phyloP scores from a whole-genome alignment of 2,113 vertebrate species.

The Mormyrus iriodes region DNA sequence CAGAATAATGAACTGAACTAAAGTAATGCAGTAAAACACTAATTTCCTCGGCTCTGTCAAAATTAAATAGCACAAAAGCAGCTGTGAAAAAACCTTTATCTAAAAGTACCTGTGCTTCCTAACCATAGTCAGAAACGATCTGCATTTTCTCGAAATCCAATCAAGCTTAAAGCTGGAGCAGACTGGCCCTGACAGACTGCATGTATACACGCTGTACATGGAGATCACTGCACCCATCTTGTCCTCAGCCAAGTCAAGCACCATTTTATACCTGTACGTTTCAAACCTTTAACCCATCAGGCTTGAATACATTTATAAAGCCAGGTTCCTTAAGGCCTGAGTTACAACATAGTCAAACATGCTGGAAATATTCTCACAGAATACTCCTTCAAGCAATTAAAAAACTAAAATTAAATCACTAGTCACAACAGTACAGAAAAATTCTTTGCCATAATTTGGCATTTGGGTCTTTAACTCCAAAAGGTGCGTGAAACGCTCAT shows the following conservation, averaged over 20 bases:
- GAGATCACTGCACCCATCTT: background rate
- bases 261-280: conserved; percentile 20
- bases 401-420: background rate
- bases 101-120: conserved; percentile 1
- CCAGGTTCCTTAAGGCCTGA: conserved; percentile 13
- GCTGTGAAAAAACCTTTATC: background rate
- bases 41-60: background rate
- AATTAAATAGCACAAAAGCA: background rate
- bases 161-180: background rate
- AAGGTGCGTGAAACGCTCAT: background rate
- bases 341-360: conserved; percentile 2
- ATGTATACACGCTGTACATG: background rate
- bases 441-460: background rate
- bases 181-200: background rate
- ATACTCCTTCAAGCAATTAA: conserved; percentile 9
- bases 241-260: background rate
- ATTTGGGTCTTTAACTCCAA: background rate
- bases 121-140: background rate
- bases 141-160: background rate
- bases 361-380: conserved; percentile 7
- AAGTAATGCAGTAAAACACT: background rate
- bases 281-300: conserved; percentile 10
- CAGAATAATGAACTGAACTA: background rate
- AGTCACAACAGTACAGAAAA: conserved; percentile 7
- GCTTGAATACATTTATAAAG: conserved; percentile 4